Evolutionary conservation across 2,888 invertebrate genomes (phyloP), one percentile per base, ranked within the genome.

Genomic region (Pterobdella sp.): DNA sequence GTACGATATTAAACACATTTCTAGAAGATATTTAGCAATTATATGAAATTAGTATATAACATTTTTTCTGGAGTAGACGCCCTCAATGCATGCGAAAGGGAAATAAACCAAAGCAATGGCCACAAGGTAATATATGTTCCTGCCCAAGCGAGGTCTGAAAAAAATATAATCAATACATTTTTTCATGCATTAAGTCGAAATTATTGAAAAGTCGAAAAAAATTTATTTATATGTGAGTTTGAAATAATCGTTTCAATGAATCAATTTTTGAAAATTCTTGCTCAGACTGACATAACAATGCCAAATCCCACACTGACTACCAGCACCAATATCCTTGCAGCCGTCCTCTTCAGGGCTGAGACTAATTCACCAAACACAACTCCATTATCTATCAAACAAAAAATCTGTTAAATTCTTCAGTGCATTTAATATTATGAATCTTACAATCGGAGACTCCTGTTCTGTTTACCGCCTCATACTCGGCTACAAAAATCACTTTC

Each of bases 261-360:
- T n/a, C n/a, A n/a, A n/a, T n/a, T n/a, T n/a, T n/a, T n/a, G n/a
- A n/a, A n/a, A n/a, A n/a, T n/a, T n/a, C n/a, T n/a, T n/a, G n/a
- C 49, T 1, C 35, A 4, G 26, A 72, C 89, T 87, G 81, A 91
- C 91, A 94, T 94, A 77, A 94, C 94, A 79, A 95, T 94, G 68
- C 95, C 95, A 85, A 94, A 95, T 68, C 95, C 95, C 68, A 95
- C 87, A 76, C 93, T 93, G 75, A 94, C 94, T 74, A 95, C 93
- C 74, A 96, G 91, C 77, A 95, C 93, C 73, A 96, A 86, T 90
- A 95, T 93, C 77, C 94, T 86, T 0, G 95, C 92, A 77, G 96
- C 86, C 0, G 94, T 91, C 71, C 94, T 86, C 85, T 96, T 96
- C 10, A 90, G 89, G 80, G 93, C 92, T 0, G 94, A 95, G 2